Base-by-base conservation (phyloP, 2,888 invertebrate species). In the Lutraria lutraria region DNA sequence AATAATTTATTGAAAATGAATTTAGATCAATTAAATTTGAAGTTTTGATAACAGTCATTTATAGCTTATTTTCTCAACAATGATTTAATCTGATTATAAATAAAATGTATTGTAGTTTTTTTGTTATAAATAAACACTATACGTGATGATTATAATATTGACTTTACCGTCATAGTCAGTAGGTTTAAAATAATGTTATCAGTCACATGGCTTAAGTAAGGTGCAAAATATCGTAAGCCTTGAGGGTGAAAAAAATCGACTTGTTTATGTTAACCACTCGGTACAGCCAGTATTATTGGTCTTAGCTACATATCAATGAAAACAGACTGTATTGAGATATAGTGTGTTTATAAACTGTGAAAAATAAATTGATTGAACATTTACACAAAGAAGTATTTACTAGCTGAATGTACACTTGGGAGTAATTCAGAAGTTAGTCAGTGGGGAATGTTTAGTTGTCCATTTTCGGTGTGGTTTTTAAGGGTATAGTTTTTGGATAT, bases 361-460 rank as follows among this genome's bases (percentile, higher is more conserved):
- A 88, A 88, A 52, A 80, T 84, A 88, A 88, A 88, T 85, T 88
- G 88, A 81, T 63, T 43, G 84, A 29, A 21, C 81, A 80, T n/a
- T 21, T 13, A 76, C 76, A 76, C 76, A 76, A 76, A 76, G 76
- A 15, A 31, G 76, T 76, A 68, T 21, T 68, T n/a, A 19, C 6
- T 21, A 60, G 60, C 21, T 0, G 63, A 25, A 0, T n/a, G 63
- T 25, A 76, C 76, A 10, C 31, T 34, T n/a, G n/a, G 63, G 56
- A 31, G 34, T 76, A 76, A 31, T 31, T 76, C 19, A 56, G 19
- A 72, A 31, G 76, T 76, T 68, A 76, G 13, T 16, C 31, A 76
- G 19, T 15, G 15, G 16, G 34, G 16, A 68, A 68, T 68, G 63
- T 25, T n/a, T 68, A 25, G n/a, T 68, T 25, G 63, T 25, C 25